These are phyloP conservation scores for Saiga tatarica DNA, from an alignment of 2,113 vertebrate genomes.

Conservation along the genomic window DNA sequence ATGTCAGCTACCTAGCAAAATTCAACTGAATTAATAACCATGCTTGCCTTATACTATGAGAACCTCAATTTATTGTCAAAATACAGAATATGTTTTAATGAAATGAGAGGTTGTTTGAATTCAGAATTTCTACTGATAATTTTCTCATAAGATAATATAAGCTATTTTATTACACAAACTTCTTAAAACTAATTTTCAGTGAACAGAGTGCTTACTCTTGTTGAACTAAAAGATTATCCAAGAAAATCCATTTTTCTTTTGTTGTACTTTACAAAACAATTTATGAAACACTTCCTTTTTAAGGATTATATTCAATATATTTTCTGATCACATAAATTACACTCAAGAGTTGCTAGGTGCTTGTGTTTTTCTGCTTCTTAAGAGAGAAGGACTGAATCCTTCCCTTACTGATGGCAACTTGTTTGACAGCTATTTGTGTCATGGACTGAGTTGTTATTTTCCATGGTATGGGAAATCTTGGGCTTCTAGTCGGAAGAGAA, in stretches of 20 bases:
- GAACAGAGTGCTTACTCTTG: not conserved
- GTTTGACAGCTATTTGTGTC: not conserved
- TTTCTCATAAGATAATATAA: not conserved
- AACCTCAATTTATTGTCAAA: not conserved
- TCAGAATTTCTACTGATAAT: not conserved
- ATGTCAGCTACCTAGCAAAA: not conserved
- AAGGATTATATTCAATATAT: not conserved
- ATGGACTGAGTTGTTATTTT: not conserved
- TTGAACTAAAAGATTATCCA: not conserved
- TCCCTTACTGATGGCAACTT: not conserved
- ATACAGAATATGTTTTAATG: not conserved
- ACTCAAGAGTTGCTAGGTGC: not conserved
- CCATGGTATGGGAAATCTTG: not conserved
- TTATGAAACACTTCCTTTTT: not conserved
- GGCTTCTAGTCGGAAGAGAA: not conserved
- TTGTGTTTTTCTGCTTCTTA: not conserved
- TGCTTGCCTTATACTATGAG: not conserved
- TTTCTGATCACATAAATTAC: not conserved
- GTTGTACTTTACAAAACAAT: not conserved
- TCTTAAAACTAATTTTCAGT: not conserved
- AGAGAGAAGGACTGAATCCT: not conserved
- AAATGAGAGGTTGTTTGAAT: not conserved
- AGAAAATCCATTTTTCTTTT: not conserved
- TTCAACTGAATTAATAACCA: not conserved
- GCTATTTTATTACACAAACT: not conserved